Base-by-base conservation (phyloP, 1,140 invertebrate species). In the Brachionus plicatilis region DNA sequence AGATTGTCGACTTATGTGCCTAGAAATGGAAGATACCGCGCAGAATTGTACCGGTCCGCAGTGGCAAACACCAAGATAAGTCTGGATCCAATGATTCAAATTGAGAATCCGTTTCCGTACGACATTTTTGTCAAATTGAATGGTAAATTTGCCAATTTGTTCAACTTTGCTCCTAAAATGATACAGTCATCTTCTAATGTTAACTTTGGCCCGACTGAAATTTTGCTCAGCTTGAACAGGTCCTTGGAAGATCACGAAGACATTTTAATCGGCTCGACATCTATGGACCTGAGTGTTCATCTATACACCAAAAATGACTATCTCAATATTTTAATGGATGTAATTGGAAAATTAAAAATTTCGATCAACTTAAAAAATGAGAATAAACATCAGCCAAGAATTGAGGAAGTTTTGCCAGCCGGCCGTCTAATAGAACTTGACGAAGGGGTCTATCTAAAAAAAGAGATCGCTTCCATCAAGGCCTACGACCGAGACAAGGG, bases 311-410 rank as follows among this genome's bases (percentile, higher is more conserved):
- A 65, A 41, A 82, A 68, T 68, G 65, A 60, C 3, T 82, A 82
- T 65, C 24, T 82, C 1, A 82, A 82, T 17, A 82, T 14, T 65
- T 27, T 82, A 65, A 12, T 82, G 37, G 43, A 65, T 14, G 60
- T 56, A 20, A 60, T 82, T 82, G 79, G 79, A 8, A 68, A n/a
- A 17, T 47, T 82, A 37, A 82, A 82, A 47, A 45, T 82, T 60
- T 29, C 20, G 11, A 65, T 82, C 17, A 43, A 82, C n/a, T n/a
- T 82, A 20, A 60, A 65, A 68, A 68, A 82, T 68, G 37, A 65
- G 24, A 82, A 82, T 68, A 82, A 82, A 82, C 37, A 45, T 47
- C 53, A 82, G 43, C 79, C 79, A 41, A 82, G 43, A 41, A 82
- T 82, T 82, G 24, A 41, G 20, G n/a, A 33, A 82, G 65, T 68